Conservation (phyloP, 2,113 vertebrate genomes). For the Scolopax mira region DNA sequence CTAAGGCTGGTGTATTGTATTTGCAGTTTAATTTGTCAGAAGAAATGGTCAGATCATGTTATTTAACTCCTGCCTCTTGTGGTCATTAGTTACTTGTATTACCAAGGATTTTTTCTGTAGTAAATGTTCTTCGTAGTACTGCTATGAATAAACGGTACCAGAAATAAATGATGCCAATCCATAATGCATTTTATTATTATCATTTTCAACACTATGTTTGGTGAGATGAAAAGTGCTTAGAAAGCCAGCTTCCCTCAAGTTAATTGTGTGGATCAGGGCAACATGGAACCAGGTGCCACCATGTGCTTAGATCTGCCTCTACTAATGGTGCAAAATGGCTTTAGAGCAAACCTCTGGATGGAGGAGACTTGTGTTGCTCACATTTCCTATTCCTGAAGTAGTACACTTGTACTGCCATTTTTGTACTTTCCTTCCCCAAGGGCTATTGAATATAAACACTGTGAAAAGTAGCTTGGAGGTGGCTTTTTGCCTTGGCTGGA, state of each 20-base stretch:
- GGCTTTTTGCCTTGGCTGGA: background rate
- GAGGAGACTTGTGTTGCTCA: background rate
- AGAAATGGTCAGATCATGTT: background rate
- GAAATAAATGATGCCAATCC: background rate
- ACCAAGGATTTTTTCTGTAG: background rate
- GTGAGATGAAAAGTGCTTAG: background rate
- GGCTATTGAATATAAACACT: background rate
- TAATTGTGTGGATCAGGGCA: background rate
- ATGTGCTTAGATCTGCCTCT: background rate
- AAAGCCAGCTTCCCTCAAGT: background rate
- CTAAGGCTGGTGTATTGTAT: background rate
- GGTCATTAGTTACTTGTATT: background rate
- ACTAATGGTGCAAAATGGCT: background rate
- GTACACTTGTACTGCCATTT: background rate
- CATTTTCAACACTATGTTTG: background rate
- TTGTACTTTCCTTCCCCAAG: background rate
- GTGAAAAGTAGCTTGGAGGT: background rate
- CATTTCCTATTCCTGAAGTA: background rate
- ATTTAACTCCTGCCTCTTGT: background rate
- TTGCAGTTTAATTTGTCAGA: slow-evolving; percentile 19
- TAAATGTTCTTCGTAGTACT: background rate
- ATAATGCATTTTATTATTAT: background rate
- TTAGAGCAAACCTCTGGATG: background rate
- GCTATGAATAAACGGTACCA: background rate
- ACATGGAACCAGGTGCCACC: background rate